These are phyloP conservation scores for Uropsilus gracilis DNA, from an alignment of 2,113 vertebrate species.

Conservation along the genomic window DNA sequence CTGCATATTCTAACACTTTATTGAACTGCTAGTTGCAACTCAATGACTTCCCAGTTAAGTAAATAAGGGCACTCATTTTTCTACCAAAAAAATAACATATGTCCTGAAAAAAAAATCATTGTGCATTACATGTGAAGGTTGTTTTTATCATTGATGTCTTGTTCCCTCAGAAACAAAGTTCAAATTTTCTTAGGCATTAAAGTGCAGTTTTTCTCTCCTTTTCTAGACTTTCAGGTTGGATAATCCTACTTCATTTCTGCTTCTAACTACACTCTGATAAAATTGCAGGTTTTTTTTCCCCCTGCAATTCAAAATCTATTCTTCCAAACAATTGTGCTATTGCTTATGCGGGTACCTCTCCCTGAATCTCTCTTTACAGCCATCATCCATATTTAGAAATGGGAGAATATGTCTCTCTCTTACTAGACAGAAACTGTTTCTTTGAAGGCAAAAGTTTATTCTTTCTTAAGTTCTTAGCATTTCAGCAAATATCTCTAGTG, in stretches of 20 bases:
- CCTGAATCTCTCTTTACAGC: not conserved
- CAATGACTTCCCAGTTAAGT: not conserved
- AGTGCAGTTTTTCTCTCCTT: not conserved
- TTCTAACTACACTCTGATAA: not conserved
- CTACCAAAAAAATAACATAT: not conserved
- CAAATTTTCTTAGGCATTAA: not conserved
- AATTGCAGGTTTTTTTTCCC: not conserved
- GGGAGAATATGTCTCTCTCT: not conserved
- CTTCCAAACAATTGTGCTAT: not conserved
- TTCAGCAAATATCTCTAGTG: too few relatives aligned
- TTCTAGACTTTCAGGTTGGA: not conserved
- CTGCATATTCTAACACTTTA: not conserved
- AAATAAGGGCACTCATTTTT: not conserved
- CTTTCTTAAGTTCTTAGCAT: not conserved
- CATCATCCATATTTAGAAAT: not conserved
- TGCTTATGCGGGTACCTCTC: not conserved
- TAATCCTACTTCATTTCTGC: not conserved
- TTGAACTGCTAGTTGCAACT: not conserved
- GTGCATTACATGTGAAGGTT: not conserved
- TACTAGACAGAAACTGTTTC: not conserved
- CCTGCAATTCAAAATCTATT: not conserved
- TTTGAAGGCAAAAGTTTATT: not conserved
- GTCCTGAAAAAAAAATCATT: not conserved
- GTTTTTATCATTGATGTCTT: not conserved
- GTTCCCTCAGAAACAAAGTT: not conserved